Evolutionary conservation across 2,888 invertebrate species (phyloP).

Genomic region (Chironomus tentans): DNA sequence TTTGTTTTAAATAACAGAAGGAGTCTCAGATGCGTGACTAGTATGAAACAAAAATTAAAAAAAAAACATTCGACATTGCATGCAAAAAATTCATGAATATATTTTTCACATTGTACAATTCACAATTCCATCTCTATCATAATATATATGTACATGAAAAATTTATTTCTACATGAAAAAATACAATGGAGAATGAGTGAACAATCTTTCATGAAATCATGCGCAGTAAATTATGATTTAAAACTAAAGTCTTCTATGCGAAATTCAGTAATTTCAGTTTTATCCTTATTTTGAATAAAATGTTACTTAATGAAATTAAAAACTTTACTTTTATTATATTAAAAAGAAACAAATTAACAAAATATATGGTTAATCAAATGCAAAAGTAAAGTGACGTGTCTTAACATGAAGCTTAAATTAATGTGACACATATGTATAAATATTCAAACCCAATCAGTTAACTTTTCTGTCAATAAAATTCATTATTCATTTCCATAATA

Average conservation of each 20-base stretch:
- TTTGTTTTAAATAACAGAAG: neutral
- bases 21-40: constrained; percentile 2
- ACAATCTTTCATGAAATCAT: constrained; percentile 1
- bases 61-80: constrained; percentile 6
- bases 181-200: constrained; percentile 3
- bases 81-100: constrained; percentile 1
- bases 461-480: neutral
- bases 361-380: too few relatives aligned
- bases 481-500: neutral
- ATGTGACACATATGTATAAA: neutral
- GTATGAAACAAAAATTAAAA: neutral
- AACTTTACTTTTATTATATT: too few relatives aligned
- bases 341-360: too few relatives aligned
- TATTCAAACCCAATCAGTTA: neutral
- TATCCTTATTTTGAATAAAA: neutral
- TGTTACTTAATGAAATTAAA: too few relatives aligned
- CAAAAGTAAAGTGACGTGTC: too few relatives aligned
- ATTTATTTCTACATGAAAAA: neutral
- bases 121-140: constrained; percentile 6
- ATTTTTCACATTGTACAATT: constrained; percentile 8
- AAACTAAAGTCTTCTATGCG: neutral
- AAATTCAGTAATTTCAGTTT: neutral
- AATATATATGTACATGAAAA: neutral
- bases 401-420: too few relatives aligned
- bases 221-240: neutral